Evolutionary conservation across 1,140 invertebrate genomes (phyloP).

Genomic region (Cydia pomonella): DNA sequence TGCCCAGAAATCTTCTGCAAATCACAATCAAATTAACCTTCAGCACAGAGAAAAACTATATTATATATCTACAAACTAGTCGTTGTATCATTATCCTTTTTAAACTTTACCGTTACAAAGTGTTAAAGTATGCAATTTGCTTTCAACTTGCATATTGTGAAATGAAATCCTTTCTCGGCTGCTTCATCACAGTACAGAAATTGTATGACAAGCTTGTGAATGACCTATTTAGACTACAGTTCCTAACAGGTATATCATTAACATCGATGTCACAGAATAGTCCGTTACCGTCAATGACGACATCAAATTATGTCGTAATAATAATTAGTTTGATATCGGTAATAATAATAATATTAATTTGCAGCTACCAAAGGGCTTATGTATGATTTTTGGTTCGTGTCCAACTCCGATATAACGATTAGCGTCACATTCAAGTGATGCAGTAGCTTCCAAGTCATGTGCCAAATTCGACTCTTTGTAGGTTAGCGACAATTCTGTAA

Average conservation of each 20-base stretch:
- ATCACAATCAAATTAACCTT: no score
- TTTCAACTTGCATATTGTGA: background rate
- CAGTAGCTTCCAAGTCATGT: background rate
- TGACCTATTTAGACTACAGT: background rate
- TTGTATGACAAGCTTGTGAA: background rate
- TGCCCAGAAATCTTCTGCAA: no score
- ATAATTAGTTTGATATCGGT: background rate
- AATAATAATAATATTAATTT: background rate
- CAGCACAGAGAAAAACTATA: no score
- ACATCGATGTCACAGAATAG: background rate
- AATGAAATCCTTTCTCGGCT: background rate
- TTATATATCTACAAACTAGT: no score
- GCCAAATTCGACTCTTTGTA: background rate
- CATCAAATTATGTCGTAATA: no score
- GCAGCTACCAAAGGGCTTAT: background rate
- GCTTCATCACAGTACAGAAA: background rate
- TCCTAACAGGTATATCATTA: background rate
- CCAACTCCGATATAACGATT: conserved; percentile 1
- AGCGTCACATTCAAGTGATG: background rate
- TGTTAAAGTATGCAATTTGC: background rate
- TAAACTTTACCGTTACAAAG: background rate
- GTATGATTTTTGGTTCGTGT: background rate
- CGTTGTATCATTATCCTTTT: background rate
- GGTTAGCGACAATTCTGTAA: background rate
- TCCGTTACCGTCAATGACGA: background rate